Conservation (phyloP, 2,797 vertebrate species). For the Takifugu ocellatus region DNA sequence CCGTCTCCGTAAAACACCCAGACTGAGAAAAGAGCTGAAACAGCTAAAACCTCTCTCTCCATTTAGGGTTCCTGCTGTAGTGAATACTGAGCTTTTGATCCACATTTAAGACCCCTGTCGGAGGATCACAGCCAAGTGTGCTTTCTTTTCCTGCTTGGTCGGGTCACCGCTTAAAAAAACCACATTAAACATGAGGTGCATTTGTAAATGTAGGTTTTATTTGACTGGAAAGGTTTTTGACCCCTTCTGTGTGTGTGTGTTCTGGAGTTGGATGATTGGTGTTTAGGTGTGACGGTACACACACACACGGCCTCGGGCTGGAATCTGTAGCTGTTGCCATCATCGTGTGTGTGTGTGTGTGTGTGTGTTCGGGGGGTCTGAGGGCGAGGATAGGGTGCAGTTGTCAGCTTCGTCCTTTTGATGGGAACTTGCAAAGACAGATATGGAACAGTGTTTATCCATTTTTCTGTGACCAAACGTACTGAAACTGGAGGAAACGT, state of each 20-base stretch:
- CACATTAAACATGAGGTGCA: too few species aligned
- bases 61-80: not conserved
- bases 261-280: too few species aligned
- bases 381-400: not conserved
- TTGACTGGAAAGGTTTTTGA: too few species aligned
- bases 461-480: slow-evolving; percentile 3
- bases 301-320: slow-evolving; percentile 26
- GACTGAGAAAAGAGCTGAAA: slow-evolving; percentile 38
- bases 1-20: too few species aligned
- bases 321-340: slow-evolving; percentile 36
- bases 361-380: not conserved
- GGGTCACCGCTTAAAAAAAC: too few species aligned
- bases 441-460: not conserved
- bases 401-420: slow-evolving; percentile 10
- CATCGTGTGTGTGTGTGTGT: slow-evolving; percentile 4
- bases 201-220: too few species aligned
- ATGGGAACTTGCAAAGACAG: slow-evolving; percentile 14
- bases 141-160: too few species aligned
- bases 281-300: slow-evolving; percentile 14
- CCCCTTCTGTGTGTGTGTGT: slow-evolving; percentile 14
- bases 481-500: not conserved
- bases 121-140: too few species aligned
- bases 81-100: too few species aligned
- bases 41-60: slow-evolving; percentile 24
- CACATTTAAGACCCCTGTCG: too few species aligned